Percentiles rank a stretch among this genome's conserved stretches.
phyloP scores from a whole-genome alignment of 2,113 vertebrate genomes.

The Chiloscyllium plagiosum region DNA sequence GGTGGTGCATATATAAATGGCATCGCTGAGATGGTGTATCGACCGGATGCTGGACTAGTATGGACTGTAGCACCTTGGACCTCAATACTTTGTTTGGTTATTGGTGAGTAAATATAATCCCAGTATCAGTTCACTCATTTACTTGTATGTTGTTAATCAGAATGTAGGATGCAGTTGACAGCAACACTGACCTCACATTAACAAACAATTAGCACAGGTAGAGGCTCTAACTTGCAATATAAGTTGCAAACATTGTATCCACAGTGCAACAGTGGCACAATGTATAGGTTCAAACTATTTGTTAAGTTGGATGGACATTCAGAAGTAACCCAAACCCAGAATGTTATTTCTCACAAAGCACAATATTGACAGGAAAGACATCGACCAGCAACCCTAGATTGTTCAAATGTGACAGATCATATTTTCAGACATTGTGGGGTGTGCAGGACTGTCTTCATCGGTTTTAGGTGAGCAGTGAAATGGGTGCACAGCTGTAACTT shows the following conservation, averaged over 20 bases:
- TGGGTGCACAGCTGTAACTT: neutral
- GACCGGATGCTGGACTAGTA: conserved; percentile 15
- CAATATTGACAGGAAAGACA: neutral
- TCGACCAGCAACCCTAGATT: neutral
- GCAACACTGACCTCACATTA: neutral
- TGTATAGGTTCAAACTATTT: neutral
- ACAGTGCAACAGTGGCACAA: neutral
- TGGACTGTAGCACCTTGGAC: conserved; percentile 32
- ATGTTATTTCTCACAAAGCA: neutral
- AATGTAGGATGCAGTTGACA: neutral
- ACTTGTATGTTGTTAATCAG: neutral
- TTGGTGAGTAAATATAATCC: neutral
- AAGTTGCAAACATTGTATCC: neutral
- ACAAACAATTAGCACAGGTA: neutral
- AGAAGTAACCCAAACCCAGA: neutral
- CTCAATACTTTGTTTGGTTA: neutral
- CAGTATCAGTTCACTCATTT: neutral
- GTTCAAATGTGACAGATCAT: neutral
- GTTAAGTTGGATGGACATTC: neutral
- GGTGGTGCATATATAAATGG: conserved; percentile 37
- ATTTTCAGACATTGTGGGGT: neutral
- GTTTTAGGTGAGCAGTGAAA: neutral
- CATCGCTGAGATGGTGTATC: conserved; percentile 35
- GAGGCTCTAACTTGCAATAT: neutral
- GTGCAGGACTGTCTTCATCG: neutral